Percentiles rank a stretch among this genome's conserved stretches.
phyloP scores from a whole-genome alignment of 2,888 invertebrate species.

The Anthoptus insignis region DNA sequence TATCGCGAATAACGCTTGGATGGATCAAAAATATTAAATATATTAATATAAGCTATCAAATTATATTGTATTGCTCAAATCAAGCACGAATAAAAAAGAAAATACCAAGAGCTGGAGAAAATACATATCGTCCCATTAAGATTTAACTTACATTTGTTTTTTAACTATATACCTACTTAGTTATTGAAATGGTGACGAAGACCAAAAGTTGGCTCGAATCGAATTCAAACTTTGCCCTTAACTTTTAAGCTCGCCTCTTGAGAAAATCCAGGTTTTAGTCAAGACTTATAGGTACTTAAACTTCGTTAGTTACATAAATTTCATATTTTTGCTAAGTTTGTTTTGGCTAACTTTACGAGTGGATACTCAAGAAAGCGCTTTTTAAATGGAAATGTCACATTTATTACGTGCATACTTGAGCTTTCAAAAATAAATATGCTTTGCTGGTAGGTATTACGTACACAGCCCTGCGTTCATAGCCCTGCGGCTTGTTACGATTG shows the following conservation, averaged over 20 bases:
- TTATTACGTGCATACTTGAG: neutral
- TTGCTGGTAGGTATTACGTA: no score
- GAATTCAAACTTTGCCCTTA: slow-evolving; percentile 14
- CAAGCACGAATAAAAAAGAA: no score
- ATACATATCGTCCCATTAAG: no score
- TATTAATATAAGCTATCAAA: no score
- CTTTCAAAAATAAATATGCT: no score
- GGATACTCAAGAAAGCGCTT: neutral
- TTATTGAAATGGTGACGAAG: slow-evolving; percentile 6
- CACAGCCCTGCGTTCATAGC: no score
- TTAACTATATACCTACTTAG: slow-evolving; percentile 1
- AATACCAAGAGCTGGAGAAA: no score
- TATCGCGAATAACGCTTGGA: no score
- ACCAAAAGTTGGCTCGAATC: slow-evolving; percentile 11
- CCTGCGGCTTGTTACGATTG: no score
- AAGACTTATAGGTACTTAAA: slow-evolving; percentile 13
- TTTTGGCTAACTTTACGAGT: neutral
- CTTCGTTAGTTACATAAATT: slow-evolving; percentile 18
- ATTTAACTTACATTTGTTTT: neutral
- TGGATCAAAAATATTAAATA: no score
- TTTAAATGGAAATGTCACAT: neutral
- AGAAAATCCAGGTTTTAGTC: slow-evolving; percentile 20
- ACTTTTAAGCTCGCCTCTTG: slow-evolving; percentile 23
- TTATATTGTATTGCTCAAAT: no score
- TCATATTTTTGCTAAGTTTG: slow-evolving; percentile 9